Conservation (phyloP, 1,140 invertebrate species). For the Caenorhabditis tropicalis region DNA sequence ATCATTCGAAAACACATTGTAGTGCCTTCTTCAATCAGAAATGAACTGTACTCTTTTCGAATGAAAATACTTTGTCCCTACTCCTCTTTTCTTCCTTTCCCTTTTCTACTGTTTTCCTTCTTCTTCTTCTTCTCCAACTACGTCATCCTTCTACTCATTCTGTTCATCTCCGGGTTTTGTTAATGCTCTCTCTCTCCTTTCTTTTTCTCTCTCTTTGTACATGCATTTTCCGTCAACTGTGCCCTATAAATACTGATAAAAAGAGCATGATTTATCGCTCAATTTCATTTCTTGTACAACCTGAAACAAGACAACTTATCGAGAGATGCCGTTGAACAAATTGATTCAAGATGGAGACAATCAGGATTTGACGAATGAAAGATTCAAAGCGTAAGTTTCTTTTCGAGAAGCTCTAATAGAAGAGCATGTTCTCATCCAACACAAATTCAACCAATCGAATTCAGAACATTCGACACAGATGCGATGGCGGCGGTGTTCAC, state of each 20-base stretch:
- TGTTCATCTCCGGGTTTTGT: slow-evolving; percentile 38
- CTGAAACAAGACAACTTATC: background rate
- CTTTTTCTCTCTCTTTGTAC: background rate
- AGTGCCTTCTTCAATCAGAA: background rate
- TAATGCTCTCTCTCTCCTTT: background rate
- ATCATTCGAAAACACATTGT: background rate
- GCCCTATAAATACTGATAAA: slow-evolving; percentile 14
- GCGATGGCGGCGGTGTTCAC: slow-evolving; percentile 2
- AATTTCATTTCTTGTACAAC: background rate
- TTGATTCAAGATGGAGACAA: slow-evolving; percentile 53
- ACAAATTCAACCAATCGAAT: too few species aligned
- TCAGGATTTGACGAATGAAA: slow-evolving; percentile 50
- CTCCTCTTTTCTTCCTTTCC: background rate
- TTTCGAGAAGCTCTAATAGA: too few species aligned
- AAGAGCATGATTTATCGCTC: slow-evolving; percentile 29
- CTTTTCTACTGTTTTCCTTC: background rate
- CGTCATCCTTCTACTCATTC: background rate
- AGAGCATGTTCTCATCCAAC: too few species aligned
- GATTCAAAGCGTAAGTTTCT: slow-evolving; percentile 36
- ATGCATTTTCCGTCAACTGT: background rate
- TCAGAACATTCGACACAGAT: slow-evolving; percentile 49
- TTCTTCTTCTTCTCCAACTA: background rate
- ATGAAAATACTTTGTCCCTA: background rate
- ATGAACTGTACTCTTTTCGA: background rate
- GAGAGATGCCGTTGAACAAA: slow-evolving; percentile 38